Conservation (phyloP, 2,888 invertebrate species). For the Trimorus sp. region DNA sequence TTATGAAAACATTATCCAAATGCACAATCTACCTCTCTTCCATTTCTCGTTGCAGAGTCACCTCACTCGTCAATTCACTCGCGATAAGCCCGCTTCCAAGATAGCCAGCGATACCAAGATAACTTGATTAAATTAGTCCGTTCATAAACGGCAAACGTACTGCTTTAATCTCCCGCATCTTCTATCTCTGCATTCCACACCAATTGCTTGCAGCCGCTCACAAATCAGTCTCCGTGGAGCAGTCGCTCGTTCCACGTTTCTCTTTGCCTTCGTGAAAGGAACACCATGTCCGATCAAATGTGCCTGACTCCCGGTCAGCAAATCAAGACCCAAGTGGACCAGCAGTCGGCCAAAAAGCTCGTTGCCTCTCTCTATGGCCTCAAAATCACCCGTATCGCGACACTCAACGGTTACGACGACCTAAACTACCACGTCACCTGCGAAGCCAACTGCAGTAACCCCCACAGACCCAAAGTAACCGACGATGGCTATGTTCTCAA, state of each 20-base stretch:
- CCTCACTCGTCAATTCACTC: too few species aligned
- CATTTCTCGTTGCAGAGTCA: too few species aligned
- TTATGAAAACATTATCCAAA: too few species aligned
- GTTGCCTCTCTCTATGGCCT: conserved; percentile 86
- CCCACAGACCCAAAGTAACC: conserved; percentile 83
- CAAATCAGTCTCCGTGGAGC: not conserved
- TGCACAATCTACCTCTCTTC: too few species aligned
- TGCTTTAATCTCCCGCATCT: too few species aligned
- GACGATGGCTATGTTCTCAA: conserved; percentile 90
- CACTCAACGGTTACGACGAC: conserved; percentile 90
- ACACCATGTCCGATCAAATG: conserved; percentile 42
- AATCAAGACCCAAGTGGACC: conserved; percentile 84
- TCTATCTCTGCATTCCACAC: too few species aligned
- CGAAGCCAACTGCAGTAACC: conserved; percentile 84
- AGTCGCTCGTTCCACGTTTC: conserved; percentile 11
- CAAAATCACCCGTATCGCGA: conserved; percentile 83
- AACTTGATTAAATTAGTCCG: too few species aligned
- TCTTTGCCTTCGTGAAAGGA: conserved; percentile 10
- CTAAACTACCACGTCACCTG: conserved; percentile 88
- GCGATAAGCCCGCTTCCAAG: too few species aligned
- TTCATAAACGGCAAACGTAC: too few species aligned
- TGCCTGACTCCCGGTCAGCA: conserved; percentile 83
- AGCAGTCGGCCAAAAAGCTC: conserved; percentile 83
- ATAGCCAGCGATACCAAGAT: too few species aligned
- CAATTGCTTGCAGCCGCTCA: too few species aligned